phyloP scores from a whole-genome alignment of 2,797 vertebrate genomes.

The Aselliscus stoliczkanus region DNA sequence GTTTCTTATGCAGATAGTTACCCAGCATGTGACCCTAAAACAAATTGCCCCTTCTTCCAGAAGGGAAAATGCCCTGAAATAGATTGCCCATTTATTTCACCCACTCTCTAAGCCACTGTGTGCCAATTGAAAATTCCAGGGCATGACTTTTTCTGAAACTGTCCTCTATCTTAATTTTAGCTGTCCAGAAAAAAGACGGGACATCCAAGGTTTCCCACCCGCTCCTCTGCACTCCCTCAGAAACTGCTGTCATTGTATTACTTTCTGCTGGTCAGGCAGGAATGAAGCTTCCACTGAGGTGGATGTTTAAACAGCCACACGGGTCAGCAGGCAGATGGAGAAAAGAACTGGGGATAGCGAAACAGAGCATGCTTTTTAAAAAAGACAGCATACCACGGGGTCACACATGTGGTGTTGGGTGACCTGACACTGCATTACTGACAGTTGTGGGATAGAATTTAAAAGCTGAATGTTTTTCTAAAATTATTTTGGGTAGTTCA shows the following conservation, averaged over 20 bases:
- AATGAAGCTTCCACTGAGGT: slow-evolving; percentile 79
- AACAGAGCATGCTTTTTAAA: slow-evolving; percentile 73
- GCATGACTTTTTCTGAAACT: slow-evolving; percentile 60
- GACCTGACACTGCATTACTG: slow-evolving; percentile 76
- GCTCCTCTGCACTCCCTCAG: slow-evolving; percentile 75
- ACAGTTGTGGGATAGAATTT: slow-evolving; percentile 72
- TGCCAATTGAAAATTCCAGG: slow-evolving; percentile 73
- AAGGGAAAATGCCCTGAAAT: slow-evolving; percentile 45
- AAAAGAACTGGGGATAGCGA: slow-evolving; percentile 72
- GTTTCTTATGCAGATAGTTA: slow-evolving; percentile 69
- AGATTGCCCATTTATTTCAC: slow-evolving; percentile 57
- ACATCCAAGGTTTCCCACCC: slow-evolving; percentile 69
- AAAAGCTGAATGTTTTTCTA: slow-evolving; percentile 71
- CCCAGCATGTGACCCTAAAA: slow-evolving; percentile 54
- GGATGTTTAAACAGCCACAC: slow-evolving; percentile 78
- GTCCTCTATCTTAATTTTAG: slow-evolving; percentile 78
- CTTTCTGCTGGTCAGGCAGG: slow-evolving; percentile 80
- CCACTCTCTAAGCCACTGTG: slow-evolving; percentile 29
- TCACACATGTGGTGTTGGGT: slow-evolving; percentile 75
- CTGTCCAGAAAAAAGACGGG: slow-evolving; percentile 68
- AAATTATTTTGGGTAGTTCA: slow-evolving; percentile 71
- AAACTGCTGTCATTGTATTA: slow-evolving; percentile 82
- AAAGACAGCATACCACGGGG: slow-evolving; percentile 77
- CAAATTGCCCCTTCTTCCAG: slow-evolving; percentile 56
- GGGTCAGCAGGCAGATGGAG: slow-evolving; percentile 84